Conservation (phyloP, 2,888 invertebrate genomes). For the Drosophila mettleri region DNA sequence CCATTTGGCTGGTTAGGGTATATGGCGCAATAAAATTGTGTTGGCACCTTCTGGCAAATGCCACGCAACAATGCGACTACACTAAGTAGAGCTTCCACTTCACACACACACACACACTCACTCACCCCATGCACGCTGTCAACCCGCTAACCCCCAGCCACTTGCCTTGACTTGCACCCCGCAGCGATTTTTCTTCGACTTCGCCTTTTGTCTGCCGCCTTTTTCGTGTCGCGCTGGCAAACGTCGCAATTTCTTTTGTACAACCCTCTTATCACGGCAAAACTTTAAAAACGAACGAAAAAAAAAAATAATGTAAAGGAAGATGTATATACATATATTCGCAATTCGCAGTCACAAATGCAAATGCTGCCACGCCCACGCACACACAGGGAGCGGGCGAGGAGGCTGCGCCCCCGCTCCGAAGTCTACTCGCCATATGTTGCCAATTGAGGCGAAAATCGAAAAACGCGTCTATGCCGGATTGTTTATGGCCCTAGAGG, state of each 20-base stretch:
- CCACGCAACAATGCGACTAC: conserved; percentile 72
- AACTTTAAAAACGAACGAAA: conserved; percentile 58
- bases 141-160: conserved; percentile 3
- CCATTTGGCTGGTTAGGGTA: conserved; percentile 40
- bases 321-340: conserved; percentile 76
- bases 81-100: conserved; percentile 66
- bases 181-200: conserved; percentile 72
- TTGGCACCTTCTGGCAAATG: conserved; percentile 79
- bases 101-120: conserved; percentile 2
- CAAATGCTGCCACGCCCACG: conserved; percentile 58
- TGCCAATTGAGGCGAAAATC: conserved; percentile 80
- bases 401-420: conserved; percentile 2
- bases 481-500: conserved; percentile 71
- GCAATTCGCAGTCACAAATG: conserved; percentile 77
- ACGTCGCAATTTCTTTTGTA: conserved; percentile 74
- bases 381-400: background rate
- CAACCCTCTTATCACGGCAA: conserved; percentile 74
- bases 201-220: conserved; percentile 75
- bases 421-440: conserved; percentile 65
- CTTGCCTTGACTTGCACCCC: conserved; percentile 28
- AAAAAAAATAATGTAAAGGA: no score
- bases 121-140: background rate
- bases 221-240: conserved; percentile 66
- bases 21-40: conserved; percentile 72
- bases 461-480: conserved; percentile 75